Evolutionary conservation across 2,888 invertebrate genomes (phyloP).

Genomic region (Drosophila aldrichi): DNA sequence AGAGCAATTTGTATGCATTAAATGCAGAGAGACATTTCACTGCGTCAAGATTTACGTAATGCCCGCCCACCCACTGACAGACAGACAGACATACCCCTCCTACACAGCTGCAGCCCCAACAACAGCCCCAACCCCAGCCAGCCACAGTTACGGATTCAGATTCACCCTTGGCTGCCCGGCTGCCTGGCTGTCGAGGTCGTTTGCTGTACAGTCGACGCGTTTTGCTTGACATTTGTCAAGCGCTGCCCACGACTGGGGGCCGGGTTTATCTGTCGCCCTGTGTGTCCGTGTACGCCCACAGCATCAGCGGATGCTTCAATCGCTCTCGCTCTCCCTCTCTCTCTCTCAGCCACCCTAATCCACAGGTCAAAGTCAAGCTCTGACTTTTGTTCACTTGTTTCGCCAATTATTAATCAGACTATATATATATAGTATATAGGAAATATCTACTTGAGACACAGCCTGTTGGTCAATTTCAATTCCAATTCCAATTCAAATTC

Average conservation of each 20-base stretch:
- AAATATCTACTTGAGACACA: constrained; percentile 63
- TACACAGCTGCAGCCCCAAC: not conserved
- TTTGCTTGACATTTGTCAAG: constrained; percentile 74
- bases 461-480: constrained; percentile 5
- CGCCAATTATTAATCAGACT: constrained; percentile 51
- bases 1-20: constrained; percentile 79
- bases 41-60: constrained; percentile 69
- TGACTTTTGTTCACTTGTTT: constrained; percentile 38
- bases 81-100: not conserved
- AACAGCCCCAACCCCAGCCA: not conserved
- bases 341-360: constrained; percentile 7
- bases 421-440: constrained; percentile 36
- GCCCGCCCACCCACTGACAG: constrained; percentile 53
- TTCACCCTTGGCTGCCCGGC: constrained; percentile 48
- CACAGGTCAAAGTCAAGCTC: constrained; percentile 78
- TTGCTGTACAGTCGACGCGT: constrained; percentile 64
- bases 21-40: constrained; percentile 68
- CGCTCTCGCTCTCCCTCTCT: constrained; percentile 17
- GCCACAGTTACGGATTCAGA: constrained; percentile 35
- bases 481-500: constrained; percentile 9
- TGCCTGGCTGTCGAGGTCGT: constrained; percentile 54
- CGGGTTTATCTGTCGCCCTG: constrained; percentile 13
- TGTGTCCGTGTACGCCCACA: constrained; percentile 45
- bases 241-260: constrained; percentile 35
- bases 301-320: constrained; percentile 66